phyloP scores from a whole-genome alignment of 2,888 invertebrate genomes.

The Ochropleura plecta region DNA sequence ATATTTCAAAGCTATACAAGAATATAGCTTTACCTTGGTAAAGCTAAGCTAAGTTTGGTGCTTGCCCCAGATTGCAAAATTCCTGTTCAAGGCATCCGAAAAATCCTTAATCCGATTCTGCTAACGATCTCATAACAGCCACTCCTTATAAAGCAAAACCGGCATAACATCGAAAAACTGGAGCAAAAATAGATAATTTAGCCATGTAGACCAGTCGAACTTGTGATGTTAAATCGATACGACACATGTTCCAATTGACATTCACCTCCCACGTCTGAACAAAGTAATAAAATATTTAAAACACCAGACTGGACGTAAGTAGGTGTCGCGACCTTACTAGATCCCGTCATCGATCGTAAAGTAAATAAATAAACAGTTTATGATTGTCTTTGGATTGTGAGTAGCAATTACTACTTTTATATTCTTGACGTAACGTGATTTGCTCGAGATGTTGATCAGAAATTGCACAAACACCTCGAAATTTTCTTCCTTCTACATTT shows the following conservation, averaged over 20 bases:
- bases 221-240: constrained; percentile 60
- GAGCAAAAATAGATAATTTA: constrained; percentile 46
- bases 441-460: not conserved
- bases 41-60: too few species aligned
- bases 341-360: constrained; percentile 51
- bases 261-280: constrained; percentile 57
- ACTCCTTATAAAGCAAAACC: constrained; percentile 19
- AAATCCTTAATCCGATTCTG: constrained; percentile 31
- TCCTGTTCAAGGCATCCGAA: constrained; percentile 27
- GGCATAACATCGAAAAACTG: constrained; percentile 42
- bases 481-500: not conserved
- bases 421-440: not conserved
- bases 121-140: constrained; percentile 30
- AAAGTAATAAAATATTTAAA: constrained; percentile 67
- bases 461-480: not conserved
- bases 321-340: constrained; percentile 57
- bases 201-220: constrained; percentile 43
- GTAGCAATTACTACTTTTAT: constrained; percentile 6
- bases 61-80: constrained; percentile 11
- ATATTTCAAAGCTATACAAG: not conserved
- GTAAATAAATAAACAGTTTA: constrained; percentile 55
- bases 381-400: constrained; percentile 16
- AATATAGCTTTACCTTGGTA: not conserved
- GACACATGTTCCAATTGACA: constrained; percentile 61
- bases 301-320: constrained; percentile 52